Conservation (phyloP, 2,797 vertebrate genomes). For the Sebastes iracundus region DNA sequence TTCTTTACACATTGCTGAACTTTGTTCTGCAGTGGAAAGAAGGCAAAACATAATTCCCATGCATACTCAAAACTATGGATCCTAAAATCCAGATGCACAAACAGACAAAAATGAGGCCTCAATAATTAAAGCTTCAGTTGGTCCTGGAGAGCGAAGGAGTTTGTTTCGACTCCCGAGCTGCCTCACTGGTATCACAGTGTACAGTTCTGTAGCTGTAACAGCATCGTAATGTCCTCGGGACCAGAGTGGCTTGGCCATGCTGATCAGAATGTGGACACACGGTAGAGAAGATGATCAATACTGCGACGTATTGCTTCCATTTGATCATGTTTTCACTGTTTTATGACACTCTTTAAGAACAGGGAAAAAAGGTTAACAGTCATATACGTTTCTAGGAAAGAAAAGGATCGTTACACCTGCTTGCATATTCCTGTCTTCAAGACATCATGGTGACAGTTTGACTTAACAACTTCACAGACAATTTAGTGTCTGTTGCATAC, state of each 20-base stretch:
- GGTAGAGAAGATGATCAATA: conserved; percentile 64
- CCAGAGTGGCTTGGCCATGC: conserved; percentile 61
- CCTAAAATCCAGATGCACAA: conserved; percentile 40
- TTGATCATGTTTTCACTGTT: conserved; percentile 58
- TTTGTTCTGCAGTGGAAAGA: conserved; percentile 61
- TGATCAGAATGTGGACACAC: conserved; percentile 45
- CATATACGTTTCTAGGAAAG: conserved; percentile 45
- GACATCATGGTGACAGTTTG: conserved; percentile 59
- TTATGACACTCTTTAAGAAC: conserved; percentile 60
- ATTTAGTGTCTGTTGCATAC: conserved; percentile 27
- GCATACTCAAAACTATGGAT: conserved; percentile 22
- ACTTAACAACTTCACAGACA: conserved; percentile 44
- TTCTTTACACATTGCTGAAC: conserved; percentile 44
- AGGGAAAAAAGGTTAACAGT: conserved; percentile 67
- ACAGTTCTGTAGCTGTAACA: conserved; percentile 73
- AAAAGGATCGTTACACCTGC: conserved; percentile 47
- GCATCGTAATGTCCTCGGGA: conserved; percentile 47
- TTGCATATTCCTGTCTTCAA: conserved; percentile 73
- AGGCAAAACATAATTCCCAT: conserved; percentile 38
- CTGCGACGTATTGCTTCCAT: conserved; percentile 74
- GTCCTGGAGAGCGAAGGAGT: conserved; percentile 73
- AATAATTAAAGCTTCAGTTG: conserved; percentile 77
- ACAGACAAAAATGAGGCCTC: conserved; percentile 57
- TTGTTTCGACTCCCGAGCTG: conserved; percentile 68
- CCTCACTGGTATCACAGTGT: conserved; percentile 80